Conservation (phyloP, 2,797 vertebrate genomes). For the Nannoperca australis region DNA sequence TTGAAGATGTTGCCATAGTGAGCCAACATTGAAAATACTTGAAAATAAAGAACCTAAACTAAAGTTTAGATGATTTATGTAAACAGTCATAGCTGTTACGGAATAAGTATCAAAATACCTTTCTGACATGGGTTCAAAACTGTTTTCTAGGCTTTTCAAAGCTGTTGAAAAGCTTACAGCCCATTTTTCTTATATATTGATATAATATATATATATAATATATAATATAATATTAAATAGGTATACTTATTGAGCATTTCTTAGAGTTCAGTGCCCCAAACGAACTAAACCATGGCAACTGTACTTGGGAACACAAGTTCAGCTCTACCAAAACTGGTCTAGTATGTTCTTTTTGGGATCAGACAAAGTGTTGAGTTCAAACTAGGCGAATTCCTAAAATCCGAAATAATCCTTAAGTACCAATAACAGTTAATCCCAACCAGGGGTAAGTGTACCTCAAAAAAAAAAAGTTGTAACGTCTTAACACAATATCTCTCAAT, state of each 20-base stretch:
- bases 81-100: conserved; percentile 17
- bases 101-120: conserved; percentile 16
- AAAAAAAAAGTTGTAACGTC: no score
- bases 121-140: conserved; percentile 28
- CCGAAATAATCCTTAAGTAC: neutral
- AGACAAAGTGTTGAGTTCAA: neutral
- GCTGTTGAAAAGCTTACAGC: no score
- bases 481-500: no score
- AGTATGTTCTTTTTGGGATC: neutral
- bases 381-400: neutral
- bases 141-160: conserved; percentile 27
- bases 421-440: neutral
- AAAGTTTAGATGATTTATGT: conserved; percentile 16
- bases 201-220: no score
- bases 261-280: neutral
- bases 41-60: conserved; percentile 9
- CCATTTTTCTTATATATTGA: no score
- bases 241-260: neutral
- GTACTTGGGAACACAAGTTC: neutral
- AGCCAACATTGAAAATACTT: conserved; percentile 3
- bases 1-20: neutral
- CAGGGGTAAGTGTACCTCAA: neutral
- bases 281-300: conserved; percentile 2
- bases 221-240: no score
- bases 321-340: neutral